Percentiles rank a stretch among this genome's conserved stretches.
phyloP scores from a whole-genome alignment of 2,113 vertebrate genomes.

The Fregata magnificens region DNA sequence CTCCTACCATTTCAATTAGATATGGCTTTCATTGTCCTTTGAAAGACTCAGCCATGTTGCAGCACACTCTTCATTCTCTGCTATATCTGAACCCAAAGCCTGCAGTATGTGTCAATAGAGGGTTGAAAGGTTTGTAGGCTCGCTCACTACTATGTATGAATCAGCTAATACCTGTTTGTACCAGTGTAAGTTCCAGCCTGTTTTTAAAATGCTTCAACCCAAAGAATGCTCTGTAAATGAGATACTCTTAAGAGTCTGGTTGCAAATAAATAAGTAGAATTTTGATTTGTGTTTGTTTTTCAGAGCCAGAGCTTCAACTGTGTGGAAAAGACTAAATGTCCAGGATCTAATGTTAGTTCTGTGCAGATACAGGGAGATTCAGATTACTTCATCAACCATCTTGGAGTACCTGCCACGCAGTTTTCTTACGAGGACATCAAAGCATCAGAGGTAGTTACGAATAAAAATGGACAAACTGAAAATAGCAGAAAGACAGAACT shows the following conservation, averaged over 20 bases:
- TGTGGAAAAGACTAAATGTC: constrained; percentile 75
- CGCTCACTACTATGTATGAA: neutral
- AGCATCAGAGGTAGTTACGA: constrained; percentile 77
- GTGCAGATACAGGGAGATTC: constrained; percentile 87
- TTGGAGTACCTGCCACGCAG: constrained; percentile 85
- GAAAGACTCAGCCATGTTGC: neutral
- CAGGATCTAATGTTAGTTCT: constrained; percentile 80
- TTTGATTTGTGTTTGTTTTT: constrained; percentile 54
- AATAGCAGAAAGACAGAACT: neutral
- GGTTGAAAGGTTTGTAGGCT: neutral
- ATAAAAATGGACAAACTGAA: neutral
- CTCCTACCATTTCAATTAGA: neutral
- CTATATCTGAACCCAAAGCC: fast-evolving
- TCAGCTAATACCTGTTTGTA: neutral
- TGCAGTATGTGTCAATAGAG: neutral
- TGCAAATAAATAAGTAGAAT: neutral
- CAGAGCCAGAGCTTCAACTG: constrained; percentile 86
- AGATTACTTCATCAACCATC: constrained; percentile 89
- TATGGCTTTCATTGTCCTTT: neutral
- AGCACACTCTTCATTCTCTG: neutral
- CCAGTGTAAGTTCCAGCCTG: neutral
- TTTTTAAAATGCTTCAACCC: neutral
- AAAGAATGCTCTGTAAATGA: neutral
- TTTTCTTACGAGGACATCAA: constrained; percentile 84
- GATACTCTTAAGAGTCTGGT: neutral